phyloP scores from a whole-genome alignment of 2,888 invertebrate genomes.

The Ischnura elegans region DNA sequence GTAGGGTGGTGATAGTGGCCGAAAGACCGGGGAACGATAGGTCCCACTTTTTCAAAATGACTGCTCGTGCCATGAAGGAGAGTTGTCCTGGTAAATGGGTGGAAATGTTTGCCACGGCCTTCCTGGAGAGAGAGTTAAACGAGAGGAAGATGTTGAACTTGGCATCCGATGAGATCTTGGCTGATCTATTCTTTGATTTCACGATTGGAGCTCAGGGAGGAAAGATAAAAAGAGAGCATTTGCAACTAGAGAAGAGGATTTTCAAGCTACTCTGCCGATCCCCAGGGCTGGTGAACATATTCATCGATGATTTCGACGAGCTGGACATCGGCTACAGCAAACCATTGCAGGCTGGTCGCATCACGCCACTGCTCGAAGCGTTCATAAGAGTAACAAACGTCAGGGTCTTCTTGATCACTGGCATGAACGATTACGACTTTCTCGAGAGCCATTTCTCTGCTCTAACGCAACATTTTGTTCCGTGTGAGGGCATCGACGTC shows the following conservation, averaged over 20 bases:
- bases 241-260: neutral
- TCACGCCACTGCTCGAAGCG: neutral
- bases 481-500: neutral
- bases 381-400: neutral
- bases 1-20: neutral
- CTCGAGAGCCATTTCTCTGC: neutral
- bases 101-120: neutral
- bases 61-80: neutral
- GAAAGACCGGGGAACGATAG: neutral
- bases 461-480: neutral
- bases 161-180: neutral
- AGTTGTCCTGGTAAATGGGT: neutral
- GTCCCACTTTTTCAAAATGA: neutral
- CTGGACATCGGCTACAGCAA: neutral
- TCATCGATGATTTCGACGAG: neutral
- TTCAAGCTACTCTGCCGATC: neutral
- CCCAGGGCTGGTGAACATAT: neutral
- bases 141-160: neutral
- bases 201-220: neutral
- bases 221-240: neutral
- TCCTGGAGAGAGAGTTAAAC: neutral
- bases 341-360: neutral
- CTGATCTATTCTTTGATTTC: neutral
- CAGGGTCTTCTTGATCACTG: neutral
- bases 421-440: neutral